Conservation (phyloP, 2,888 invertebrate species). For the Frankliniella fusca region DNA sequence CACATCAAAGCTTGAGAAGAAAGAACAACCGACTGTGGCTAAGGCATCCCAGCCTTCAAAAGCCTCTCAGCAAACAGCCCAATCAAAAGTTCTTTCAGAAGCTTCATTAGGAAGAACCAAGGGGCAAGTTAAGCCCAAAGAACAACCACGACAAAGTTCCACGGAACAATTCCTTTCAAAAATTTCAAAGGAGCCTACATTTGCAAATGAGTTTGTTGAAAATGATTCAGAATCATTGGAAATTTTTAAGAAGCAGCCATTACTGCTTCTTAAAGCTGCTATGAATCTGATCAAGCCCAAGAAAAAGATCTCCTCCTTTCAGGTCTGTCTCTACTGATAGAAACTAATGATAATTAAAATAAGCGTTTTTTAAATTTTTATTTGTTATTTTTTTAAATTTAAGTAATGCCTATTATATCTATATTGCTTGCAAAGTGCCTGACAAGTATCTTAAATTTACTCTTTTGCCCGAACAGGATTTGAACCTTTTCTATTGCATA, state of each 20-base stretch:
- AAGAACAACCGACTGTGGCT: neutral
- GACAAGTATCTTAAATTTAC: too few species aligned
- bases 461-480: neutral
- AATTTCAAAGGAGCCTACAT: neutral
- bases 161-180: neutral
- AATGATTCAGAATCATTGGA: neutral
- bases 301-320: neutral
- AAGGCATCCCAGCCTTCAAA: neutral
- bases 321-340: neutral
- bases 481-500: neutral
- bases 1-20: neutral
- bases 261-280: neutral
- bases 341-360: neutral
- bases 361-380: neutral
- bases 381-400: neutral
- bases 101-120: neutral
- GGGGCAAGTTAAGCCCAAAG: neutral
- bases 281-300: neutral
- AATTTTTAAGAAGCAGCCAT: neutral
- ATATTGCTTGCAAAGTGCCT: too few species aligned
- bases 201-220: neutral
- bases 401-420: too few species aligned
- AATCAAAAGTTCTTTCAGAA: neutral
- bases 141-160: neutral
- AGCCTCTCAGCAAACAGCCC: neutral